phyloP scores from a whole-genome alignment of 2,797 vertebrate species.

The Echiichthys vipera region DNA sequence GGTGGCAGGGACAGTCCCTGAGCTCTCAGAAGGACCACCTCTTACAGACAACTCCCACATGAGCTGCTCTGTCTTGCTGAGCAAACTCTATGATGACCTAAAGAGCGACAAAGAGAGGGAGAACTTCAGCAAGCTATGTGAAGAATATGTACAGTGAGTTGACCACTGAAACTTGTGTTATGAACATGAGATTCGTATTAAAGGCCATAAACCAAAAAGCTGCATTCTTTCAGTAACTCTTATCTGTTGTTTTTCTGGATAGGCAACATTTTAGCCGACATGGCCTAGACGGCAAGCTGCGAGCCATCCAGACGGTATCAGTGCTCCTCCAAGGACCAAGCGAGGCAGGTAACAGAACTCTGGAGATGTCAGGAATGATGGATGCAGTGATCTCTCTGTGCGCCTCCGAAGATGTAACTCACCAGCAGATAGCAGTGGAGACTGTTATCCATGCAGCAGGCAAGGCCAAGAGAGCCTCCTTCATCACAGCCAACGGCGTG shows the following conservation, averaged over 20 bases:
- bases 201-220: background rate
- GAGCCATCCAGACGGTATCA: slow-evolving; percentile 93
- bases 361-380: slow-evolving; percentile 96
- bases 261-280: slow-evolving; percentile 90
- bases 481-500: slow-evolving; percentile 96
- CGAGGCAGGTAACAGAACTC: slow-evolving; percentile 91
- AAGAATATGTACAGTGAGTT: slow-evolving; percentile 93
- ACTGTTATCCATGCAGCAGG: slow-evolving; percentile 95
- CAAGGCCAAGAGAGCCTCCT: slow-evolving; percentile 96
- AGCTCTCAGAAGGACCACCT: slow-evolving; percentile 80
- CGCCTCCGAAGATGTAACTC: slow-evolving; percentile 88
- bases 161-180: background rate
- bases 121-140: slow-evolving; percentile 92
- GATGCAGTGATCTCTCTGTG: slow-evolving; percentile 93
- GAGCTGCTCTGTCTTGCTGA: slow-evolving; percentile 93
- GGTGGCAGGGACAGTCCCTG: slow-evolving; percentile 90
- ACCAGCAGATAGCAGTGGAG: slow-evolving; percentile 97
- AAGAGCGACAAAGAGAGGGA: slow-evolving; percentile 94
- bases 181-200: background rate
- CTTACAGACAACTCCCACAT: slow-evolving; percentile 94
- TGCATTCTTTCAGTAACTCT: background rate
- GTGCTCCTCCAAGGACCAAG: slow-evolving; percentile 96
- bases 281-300: slow-evolving; percentile 87
- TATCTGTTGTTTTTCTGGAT: slow-evolving; percentile 24
- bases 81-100: slow-evolving; percentile 94